Evolutionary conservation across 2,113 vertebrate genomes (phyloP).

Genomic region (Petaurus breviceps): DNA sequence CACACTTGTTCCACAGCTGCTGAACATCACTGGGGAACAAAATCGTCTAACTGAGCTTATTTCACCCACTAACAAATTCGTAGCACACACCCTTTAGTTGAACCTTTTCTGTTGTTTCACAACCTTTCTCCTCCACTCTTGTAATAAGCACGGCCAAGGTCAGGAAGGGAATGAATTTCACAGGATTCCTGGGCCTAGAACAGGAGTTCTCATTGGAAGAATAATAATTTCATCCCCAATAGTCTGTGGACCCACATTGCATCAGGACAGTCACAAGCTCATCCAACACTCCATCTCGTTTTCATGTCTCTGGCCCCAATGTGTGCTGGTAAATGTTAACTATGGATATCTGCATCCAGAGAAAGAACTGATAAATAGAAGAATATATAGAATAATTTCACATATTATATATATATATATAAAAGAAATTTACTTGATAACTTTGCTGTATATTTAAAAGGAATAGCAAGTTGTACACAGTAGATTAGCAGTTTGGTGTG

Average conservation of each 20-base stretch:
- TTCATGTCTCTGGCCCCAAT: too few relatives aligned
- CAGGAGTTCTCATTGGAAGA: background rate
- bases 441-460: too few relatives aligned
- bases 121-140: background rate
- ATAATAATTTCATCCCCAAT: background rate
- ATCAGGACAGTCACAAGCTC: background rate
- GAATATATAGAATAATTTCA: too few relatives aligned
- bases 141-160: background rate
- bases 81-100: background rate
- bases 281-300: background rate
- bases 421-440: too few relatives aligned
- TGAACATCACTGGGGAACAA: background rate
- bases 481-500: too few relatives aligned
- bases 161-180: background rate
- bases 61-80: background rate
- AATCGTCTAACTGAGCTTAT: background rate
- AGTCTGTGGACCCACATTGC: background rate
- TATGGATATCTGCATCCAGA: background rate
- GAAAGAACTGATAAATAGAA: too few relatives aligned
- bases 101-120: background rate
- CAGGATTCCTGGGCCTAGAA: background rate
- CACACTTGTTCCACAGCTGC: background rate
- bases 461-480: too few relatives aligned
- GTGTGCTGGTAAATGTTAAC: background rate
- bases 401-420: too few relatives aligned